Conservation (phyloP, 2,888 invertebrate genomes). For the Hipparchia semele region DNA sequence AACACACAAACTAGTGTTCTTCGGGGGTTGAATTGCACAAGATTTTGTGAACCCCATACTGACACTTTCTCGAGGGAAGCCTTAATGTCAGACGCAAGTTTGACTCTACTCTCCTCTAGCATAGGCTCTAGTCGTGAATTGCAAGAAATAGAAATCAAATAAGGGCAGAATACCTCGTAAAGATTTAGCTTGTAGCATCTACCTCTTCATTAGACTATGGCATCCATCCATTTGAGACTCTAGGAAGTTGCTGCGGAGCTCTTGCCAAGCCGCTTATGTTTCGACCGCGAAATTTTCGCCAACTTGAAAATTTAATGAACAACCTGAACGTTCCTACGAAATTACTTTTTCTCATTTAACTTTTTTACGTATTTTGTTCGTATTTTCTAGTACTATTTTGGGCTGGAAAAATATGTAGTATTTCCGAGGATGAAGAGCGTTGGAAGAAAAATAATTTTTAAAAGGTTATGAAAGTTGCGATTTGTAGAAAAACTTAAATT, state of each 20-base stretch:
- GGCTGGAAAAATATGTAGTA: not conserved
- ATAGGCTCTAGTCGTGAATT: too few species aligned
- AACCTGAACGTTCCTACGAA: constrained; percentile 45
- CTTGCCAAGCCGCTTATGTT: constrained; percentile 63
- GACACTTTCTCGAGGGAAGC: too few species aligned
- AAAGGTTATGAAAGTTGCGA: not conserved
- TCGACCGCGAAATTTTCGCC: constrained; percentile 56
- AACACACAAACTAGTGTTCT: too few species aligned
- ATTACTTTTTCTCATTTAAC: constrained; percentile 40
- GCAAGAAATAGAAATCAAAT: not conserved
- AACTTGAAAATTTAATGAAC: constrained; percentile 73
- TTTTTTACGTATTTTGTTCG: constrained; percentile 31
- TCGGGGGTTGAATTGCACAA: too few species aligned
- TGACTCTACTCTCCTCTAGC: too few species aligned
- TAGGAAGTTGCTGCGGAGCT: constrained; percentile 29
- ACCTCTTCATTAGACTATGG: constrained; percentile 35
- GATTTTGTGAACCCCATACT: too few species aligned
- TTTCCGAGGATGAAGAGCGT: not conserved
- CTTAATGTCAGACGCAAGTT: too few species aligned
- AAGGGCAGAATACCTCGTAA: not conserved
- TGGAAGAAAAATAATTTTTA: not conserved
- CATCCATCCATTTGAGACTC: constrained; percentile 20
- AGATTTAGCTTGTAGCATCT: constrained; percentile 29
- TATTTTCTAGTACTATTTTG: constrained; percentile 9
- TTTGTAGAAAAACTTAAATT: too few species aligned